Conservation (phyloP, 2,888 invertebrate genomes). For the Cantharis rustica region DNA sequence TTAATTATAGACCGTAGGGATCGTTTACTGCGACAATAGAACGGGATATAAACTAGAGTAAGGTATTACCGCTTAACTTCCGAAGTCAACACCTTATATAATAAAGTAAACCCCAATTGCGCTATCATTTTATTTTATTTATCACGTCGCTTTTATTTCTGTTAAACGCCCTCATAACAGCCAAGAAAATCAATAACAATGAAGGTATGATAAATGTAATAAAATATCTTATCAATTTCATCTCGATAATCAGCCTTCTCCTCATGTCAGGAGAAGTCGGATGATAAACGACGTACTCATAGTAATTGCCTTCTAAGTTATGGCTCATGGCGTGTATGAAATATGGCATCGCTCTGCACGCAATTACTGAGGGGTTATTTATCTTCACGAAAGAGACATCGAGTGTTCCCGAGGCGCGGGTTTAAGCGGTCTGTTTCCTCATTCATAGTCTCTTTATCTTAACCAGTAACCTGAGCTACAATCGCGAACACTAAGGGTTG, state of each 20-base stretch:
- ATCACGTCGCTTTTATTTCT: not conserved
- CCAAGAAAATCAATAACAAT: conserved; percentile 35
- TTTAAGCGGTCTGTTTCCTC: conserved; percentile 48
- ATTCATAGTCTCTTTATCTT: conserved; percentile 51
- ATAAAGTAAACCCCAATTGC: conserved; percentile 41
- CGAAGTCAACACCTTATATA: conserved; percentile 51
- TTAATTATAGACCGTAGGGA: conserved; percentile 54
- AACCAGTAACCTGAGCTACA: conserved; percentile 34
- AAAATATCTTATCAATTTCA: conserved; percentile 53
- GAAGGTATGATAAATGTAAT: conserved; percentile 40
- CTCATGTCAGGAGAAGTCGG: conserved; percentile 48
- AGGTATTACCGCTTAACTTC: conserved; percentile 48
- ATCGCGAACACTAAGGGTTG: conserved; percentile 35
- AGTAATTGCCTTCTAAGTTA: conserved; percentile 66
- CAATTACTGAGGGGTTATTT: conserved; percentile 63
- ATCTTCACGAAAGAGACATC: conserved; percentile 53
- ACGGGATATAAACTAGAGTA: conserved; percentile 48
- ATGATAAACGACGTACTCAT: conserved; percentile 65
- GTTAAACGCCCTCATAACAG: conserved; percentile 6
- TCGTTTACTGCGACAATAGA: conserved; percentile 52
- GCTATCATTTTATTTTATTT: conserved; percentile 31
- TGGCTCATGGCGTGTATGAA: conserved; percentile 63
- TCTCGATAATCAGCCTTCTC: conserved; percentile 51
- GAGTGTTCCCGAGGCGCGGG: conserved; percentile 39
- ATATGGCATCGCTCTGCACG: conserved; percentile 64